Evolutionary conservation across 2,888 invertebrate genomes (phyloP).

Genomic region (Ennomos erosarius): DNA sequence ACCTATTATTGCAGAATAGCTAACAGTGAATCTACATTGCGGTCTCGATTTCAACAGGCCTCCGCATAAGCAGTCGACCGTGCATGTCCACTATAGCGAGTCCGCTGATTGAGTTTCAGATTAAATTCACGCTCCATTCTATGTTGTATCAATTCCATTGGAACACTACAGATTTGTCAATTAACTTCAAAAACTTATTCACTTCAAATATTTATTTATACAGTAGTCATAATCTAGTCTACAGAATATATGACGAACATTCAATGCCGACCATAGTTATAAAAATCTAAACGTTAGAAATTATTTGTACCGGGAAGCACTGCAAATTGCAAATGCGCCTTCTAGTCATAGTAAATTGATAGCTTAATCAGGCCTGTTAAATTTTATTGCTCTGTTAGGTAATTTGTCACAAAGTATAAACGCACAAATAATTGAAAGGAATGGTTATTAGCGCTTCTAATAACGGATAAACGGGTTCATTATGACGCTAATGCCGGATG

Average conservation of each 20-base stretch:
- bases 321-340: too few species aligned
- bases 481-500: slow-evolving; percentile 38
- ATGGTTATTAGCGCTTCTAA: slow-evolving; percentile 29
- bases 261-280: too few species aligned
- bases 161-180: slow-evolving; percentile 3
- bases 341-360: too few species aligned
- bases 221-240: too few species aligned
- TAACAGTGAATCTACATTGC: slow-evolving; percentile 51
- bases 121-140: slow-evolving; percentile 50
- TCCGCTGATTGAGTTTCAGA: slow-evolving; percentile 76
- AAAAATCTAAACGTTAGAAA: too few species aligned
- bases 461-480: slow-evolving; percentile 35
- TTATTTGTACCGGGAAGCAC: too few species aligned
- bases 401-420: slow-evolving; percentile 8
- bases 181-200: too few species aligned
- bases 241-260: too few species aligned
- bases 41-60: slow-evolving; percentile 71
- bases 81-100: slow-evolving; percentile 72
- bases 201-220: too few species aligned
- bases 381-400: neutral
- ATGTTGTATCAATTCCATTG: slow-evolving; percentile 51
- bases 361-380: neutral
- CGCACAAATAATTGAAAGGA: slow-evolving; percentile 24
- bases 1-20: neutral
- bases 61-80: slow-evolving; percentile 60